Evolutionary conservation across 2,797 vertebrate genomes (phyloP).

Genomic region (Morelia viridis): DNA sequence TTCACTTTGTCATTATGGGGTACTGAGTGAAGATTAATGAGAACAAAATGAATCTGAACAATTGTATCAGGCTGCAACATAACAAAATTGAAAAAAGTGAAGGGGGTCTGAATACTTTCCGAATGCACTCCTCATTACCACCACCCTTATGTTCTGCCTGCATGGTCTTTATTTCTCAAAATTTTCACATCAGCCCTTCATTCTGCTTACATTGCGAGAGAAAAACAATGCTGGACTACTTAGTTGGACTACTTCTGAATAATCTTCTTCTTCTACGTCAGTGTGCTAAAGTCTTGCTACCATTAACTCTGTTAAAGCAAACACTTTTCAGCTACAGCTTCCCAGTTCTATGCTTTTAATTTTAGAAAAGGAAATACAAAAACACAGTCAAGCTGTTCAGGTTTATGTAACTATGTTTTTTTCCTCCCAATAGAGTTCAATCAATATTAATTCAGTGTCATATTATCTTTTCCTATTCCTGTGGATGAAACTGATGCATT

Average conservation of each 20-base stretch:
- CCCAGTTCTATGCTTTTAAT: not conserved
- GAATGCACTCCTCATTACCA: not conserved
- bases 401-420: not conserved
- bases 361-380: not conserved
- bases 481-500: not conserved
- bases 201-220: not conserved
- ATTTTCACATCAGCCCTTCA: not conserved
- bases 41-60: too few species aligned
- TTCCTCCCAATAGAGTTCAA: too few species aligned
- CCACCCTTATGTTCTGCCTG: not conserved
- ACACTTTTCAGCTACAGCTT: not conserved
- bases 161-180: not conserved
- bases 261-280: not conserved
- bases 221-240: not conserved
- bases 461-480: constrained; percentile 25
- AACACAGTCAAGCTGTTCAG: not conserved
- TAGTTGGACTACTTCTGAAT: constrained; percentile 4
- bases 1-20: too few species aligned
- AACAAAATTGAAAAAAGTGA: too few species aligned
- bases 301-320: not conserved
- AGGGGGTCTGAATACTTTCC: too few species aligned
- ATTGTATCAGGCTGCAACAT: too few species aligned
- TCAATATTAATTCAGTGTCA: constrained; percentile 22
- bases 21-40: too few species aligned
- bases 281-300: not conserved